Evolutionary conservation across 1,140 invertebrate species (phyloP).

Genomic region (Ceratosolen solmsi): DNA sequence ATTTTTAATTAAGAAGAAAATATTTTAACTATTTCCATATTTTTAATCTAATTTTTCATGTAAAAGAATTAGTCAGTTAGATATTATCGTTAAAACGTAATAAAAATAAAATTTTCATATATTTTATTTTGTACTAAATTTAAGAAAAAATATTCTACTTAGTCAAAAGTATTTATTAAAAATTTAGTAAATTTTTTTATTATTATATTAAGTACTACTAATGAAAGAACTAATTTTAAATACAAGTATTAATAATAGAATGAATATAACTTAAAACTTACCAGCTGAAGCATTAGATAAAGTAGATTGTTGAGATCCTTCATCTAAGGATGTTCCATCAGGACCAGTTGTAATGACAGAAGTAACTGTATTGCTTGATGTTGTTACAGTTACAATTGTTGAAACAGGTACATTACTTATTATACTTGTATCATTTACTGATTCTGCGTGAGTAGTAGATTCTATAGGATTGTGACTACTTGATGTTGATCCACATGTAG

Average conservation of each 20-base stretch:
- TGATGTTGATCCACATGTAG: conserved; percentile 62
- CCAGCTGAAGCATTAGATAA: conserved; percentile 91
- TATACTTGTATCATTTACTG: conserved; percentile 76
- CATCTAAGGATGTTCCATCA: conserved; percentile 88
- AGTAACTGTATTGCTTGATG: conserved; percentile 81
- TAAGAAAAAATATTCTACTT: no score
- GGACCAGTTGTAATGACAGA: conserved; percentile 89
- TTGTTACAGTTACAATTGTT: conserved; percentile 69
- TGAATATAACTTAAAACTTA: conserved; percentile 66
- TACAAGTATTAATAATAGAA: background rate
- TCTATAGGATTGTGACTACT: conserved; percentile 62
- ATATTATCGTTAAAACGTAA: no score
- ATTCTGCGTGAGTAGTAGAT: conserved; percentile 67
- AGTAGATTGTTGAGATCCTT: conserved; percentile 92
- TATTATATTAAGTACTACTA: no score
- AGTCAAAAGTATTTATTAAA: no score
- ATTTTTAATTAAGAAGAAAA: no score
- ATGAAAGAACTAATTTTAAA: no score
- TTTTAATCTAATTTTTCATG: no score
- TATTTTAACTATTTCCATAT: no score
- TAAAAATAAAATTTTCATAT: no score
- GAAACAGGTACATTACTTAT: conserved; percentile 75
- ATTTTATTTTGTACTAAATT: no score
- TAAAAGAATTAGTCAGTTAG: no score
- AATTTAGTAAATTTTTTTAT: no score